Evolutionary conservation across 2,888 invertebrate species (phyloP).

Genomic region (Rotaria macrura): DNA sequence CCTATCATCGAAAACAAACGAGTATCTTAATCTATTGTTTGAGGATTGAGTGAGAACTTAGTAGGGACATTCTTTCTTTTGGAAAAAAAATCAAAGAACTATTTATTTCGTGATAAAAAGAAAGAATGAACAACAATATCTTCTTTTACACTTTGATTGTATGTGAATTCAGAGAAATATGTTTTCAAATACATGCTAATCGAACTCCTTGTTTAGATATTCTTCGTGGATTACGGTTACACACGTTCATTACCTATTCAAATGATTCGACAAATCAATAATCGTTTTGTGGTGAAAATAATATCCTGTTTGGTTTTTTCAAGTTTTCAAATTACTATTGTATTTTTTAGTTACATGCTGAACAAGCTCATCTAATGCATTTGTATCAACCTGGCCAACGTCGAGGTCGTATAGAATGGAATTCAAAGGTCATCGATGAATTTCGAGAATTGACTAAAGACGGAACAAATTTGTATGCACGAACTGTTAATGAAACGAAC

Average conservation of each 20-base stretch:
- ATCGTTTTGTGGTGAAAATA: neutral
- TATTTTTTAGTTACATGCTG: neutral
- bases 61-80: too few species aligned
- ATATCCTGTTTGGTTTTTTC: too few species aligned
- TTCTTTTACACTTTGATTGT: too few species aligned
- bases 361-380: neutral
- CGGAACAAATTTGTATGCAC: neutral
- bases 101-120: too few species aligned
- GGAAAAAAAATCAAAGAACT: too few species aligned
- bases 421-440: neutral
- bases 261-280: constrained; percentile 1
- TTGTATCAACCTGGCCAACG: neutral
- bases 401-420: neutral
- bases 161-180: too few species aligned
- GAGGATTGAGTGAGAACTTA: too few species aligned
- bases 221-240: constrained; percentile 11
- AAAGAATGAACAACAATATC: too few species aligned
- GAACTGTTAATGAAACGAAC: neutral
- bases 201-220: neutral
- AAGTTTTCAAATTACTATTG: neutral
- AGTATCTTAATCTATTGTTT: too few species aligned
- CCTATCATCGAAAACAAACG: too few species aligned
- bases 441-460: neutral
- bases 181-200: too few species aligned
- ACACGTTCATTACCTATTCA: neutral